Percentiles rank a stretch among this genome's conserved stretches.
phyloP scores from a whole-genome alignment of 2,888 invertebrate genomes.

The Nomada ruficornis region DNA sequence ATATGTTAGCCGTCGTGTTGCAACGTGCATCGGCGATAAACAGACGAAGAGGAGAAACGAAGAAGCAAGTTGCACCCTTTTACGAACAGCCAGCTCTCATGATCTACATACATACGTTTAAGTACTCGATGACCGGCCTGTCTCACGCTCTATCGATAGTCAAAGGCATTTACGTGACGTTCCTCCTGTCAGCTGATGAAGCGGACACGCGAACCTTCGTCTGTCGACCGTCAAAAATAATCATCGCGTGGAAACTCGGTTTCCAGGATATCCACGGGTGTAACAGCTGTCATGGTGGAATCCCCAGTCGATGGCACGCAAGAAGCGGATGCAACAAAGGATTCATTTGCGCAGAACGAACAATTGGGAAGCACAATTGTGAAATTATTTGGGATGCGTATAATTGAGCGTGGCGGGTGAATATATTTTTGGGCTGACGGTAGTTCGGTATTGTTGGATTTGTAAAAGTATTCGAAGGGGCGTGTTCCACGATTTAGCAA shows the following conservation, averaged over 20 bases:
- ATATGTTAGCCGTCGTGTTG: neutral
- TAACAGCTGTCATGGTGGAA: slow-evolving; percentile 1
- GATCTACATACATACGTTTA: slow-evolving; percentile 41
- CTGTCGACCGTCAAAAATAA: slow-evolving; percentile 10
- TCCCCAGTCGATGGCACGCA: neutral
- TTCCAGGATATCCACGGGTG: neutral
- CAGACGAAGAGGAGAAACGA: slow-evolving; percentile 20
- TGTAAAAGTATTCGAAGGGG: too few relatives aligned
- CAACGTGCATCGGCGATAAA: slow-evolving; percentile 4
- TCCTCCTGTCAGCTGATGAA: slow-evolving; percentile 54
- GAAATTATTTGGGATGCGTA: too few relatives aligned
- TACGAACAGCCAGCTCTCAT: slow-evolving; percentile 37
- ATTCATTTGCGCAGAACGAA: too few relatives aligned
- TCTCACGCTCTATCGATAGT: slow-evolving; percentile 54
- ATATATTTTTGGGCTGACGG: too few relatives aligned
- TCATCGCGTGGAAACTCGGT: slow-evolving; percentile 26
- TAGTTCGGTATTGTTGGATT: too few relatives aligned
- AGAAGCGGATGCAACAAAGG: neutral
- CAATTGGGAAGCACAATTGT: too few relatives aligned
- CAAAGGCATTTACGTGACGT: slow-evolving; percentile 54
- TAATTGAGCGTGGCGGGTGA: too few relatives aligned
- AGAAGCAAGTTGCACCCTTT: neutral
- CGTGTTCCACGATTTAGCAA: too few relatives aligned
- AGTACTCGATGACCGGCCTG: slow-evolving; percentile 32
- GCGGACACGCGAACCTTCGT: slow-evolving; percentile 29